Evolutionary conservation across 1,140 invertebrate species (phyloP), one percentile per base, ranked within the genome.

Genomic region (Drosophila baimaii): DNA sequence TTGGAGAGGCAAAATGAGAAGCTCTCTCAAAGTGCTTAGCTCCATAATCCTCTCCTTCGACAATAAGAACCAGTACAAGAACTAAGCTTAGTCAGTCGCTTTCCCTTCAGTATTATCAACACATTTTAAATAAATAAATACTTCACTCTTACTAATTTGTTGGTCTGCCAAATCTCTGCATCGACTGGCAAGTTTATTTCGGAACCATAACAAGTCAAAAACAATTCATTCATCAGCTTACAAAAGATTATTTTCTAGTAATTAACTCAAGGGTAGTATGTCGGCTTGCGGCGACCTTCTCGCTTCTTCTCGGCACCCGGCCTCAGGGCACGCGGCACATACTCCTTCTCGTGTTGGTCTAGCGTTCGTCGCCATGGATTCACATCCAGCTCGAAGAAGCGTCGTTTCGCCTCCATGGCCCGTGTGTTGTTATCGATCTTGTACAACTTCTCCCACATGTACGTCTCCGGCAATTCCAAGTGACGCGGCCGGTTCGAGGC

Each of bases 401-500:
- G 93, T 23, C 93, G 92, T 81, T 93, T 95, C n/a, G 94, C 93
- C 70, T 96, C 95, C 90, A 95, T 85, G 39, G 94, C 93, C 61
- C 95, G 92, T 0, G 94, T 95, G 15, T 95, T 93, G 68, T 94
- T 84, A 77, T 95, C 91, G 39, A 96, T 94, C 86, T 96, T 95
- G 81, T 96, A 97, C 57, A 97, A 95, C 51, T 94, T 94, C 76
- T 97, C 95, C 96, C 96, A 97, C 51, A 94, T 76, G 73, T 95
- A 95, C 33, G 95, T 93, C 93, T 97, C 96, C 29, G 95, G 94
- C 29, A 92, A 12, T 43, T 93, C 78, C 35, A 93, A 93, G 76
- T 95, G 93, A 51, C 94, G 93, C 0, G 94, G 94, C 79, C 95
- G 93, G 81, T 96, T 95, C 2, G 94, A 93, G 27, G 94, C 92